phyloP scores from a whole-genome alignment of 2,888 invertebrate genomes.

The Acleris literana region DNA sequence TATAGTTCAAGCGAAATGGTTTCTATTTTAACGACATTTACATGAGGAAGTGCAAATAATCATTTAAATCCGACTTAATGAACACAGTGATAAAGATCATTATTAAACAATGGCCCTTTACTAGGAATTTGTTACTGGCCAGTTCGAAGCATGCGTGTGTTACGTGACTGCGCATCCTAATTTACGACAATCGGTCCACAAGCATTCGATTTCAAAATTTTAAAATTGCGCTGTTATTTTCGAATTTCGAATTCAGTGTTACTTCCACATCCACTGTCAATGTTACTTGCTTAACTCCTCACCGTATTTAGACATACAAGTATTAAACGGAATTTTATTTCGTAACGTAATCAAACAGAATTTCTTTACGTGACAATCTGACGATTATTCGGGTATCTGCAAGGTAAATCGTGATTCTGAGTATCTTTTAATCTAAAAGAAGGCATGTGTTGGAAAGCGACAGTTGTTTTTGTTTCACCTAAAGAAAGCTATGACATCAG shows the following conservation, averaged over 20 bases:
- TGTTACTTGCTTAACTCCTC: slow-evolving; percentile 8
- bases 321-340: slow-evolving; percentile 21
- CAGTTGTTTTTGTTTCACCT: slow-evolving; percentile 38
- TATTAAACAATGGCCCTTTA: neutral
- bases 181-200: slow-evolving; percentile 24
- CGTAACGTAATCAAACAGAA: slow-evolving; percentile 22
- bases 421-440: slow-evolving; percentile 36
- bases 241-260: neutral
- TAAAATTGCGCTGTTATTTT: slow-evolving; percentile 18
- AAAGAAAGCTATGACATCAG: slow-evolving; percentile 43
- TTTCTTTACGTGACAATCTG: slow-evolving; percentile 33
- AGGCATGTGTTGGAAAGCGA: slow-evolving; percentile 41
- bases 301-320: slow-evolving; percentile 13
- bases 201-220: slow-evolving; percentile 30
- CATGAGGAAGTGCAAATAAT: neutral
- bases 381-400: slow-evolving; percentile 18
- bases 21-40: slow-evolving; percentile 9
- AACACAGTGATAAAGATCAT: neutral
- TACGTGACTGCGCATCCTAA: slow-evolving; percentile 34
- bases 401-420: slow-evolving; percentile 37
- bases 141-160: slow-evolving; percentile 17
- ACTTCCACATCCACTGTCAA: slow-evolving; percentile 6
- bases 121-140: slow-evolving; percentile 23
- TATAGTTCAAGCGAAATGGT: neutral
- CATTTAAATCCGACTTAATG: slow-evolving; percentile 15